phyloP scores from a whole-genome alignment of 2,888 invertebrate genomes.

The Cephus nigrinus region DNA sequence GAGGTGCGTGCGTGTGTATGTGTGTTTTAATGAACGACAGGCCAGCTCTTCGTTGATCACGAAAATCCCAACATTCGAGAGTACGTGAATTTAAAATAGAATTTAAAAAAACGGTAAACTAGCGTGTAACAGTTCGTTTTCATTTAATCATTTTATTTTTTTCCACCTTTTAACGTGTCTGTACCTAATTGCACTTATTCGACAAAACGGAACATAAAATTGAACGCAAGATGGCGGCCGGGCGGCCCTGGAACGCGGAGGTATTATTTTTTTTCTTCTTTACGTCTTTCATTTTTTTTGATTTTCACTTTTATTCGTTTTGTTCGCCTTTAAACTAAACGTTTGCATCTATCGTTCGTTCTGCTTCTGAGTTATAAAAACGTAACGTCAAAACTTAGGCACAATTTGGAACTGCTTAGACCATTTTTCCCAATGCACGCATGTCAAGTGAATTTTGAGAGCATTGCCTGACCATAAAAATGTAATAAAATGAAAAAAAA shows the following conservation, averaged over 20 bases:
- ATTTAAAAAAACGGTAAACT: conserved; percentile 63
- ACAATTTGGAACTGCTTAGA: conserved; percentile 66
- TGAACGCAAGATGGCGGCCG: conserved; percentile 64
- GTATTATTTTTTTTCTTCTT: conserved; percentile 46
- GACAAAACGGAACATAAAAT: conserved; percentile 62
- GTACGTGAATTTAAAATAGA: conserved; percentile 64
- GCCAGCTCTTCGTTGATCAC: conserved; percentile 65
- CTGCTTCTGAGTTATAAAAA: conserved; percentile 51
- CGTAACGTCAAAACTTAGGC: conserved; percentile 64
- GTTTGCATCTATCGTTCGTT: conserved; percentile 27
- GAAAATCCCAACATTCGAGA: conserved; percentile 65
- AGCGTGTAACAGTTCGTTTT: conserved; percentile 59
- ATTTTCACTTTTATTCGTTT: conserved; percentile 19
- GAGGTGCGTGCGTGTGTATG: conserved; percentile 4
- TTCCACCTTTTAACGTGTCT: conserved; percentile 35
- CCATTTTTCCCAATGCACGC: conserved; percentile 42
- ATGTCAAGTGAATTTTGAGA: conserved; percentile 16
- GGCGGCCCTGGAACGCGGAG: conserved; percentile 61
- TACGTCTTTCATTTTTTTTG: conserved; percentile 25
- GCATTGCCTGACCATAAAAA: not conserved
- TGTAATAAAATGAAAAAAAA: not conserved
- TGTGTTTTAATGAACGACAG: conserved; percentile 47
- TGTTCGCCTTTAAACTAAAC: conserved; percentile 28
- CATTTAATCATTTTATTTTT: conserved; percentile 27
- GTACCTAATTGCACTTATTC: conserved; percentile 67